A percentile compares a stretch with the other conserved stretches of the same genome.
Evolutionary conservation across 2,113 vertebrate genomes (phyloP).

Genomic region (Datnioides undecimradiatus): DNA sequence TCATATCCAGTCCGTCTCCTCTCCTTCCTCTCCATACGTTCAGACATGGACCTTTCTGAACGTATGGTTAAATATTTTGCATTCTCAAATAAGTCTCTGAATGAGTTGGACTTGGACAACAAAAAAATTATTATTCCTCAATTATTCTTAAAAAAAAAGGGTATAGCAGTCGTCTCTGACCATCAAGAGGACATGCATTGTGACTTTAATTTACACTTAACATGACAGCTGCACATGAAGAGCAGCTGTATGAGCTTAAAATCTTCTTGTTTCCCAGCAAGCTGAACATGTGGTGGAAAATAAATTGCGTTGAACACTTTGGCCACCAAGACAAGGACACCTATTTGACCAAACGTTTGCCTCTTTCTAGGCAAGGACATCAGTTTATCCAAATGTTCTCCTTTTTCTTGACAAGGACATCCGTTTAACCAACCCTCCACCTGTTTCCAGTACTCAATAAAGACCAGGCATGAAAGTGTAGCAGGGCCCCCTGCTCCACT

Average conservation of each 20-base stretch:
- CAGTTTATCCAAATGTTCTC: conserved; percentile 19
- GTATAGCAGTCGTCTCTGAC: no score
- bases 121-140: no score
- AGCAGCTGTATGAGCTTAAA: conserved; percentile 23
- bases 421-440: conserved; percentile 46
- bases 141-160: no score
- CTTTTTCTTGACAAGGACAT: conserved; percentile 34
- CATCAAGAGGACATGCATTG: no score
- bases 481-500: conserved; percentile 35
- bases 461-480: conserved; percentile 41
- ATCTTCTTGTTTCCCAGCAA: conserved; percentile 31
- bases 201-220: conserved; percentile 4
- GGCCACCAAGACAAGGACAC: conserved; percentile 26
- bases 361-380: conserved; percentile 22
- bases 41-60: no score
- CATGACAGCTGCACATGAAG: conserved; percentile 18
- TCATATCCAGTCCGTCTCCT: no score
- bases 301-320: conserved; percentile 14
- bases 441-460: conserved; percentile 56
- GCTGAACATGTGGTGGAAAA: conserved; percentile 19
- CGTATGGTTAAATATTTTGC: no score
- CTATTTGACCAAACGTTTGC: conserved; percentile 29
- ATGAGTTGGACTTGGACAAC: not conserved
- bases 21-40: no score
- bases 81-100: not conserved